These are phyloP conservation scores for Opisthograptis luteolata DNA, from an alignment of 2,888 invertebrate genomes.

Conservation along the genomic window DNA sequence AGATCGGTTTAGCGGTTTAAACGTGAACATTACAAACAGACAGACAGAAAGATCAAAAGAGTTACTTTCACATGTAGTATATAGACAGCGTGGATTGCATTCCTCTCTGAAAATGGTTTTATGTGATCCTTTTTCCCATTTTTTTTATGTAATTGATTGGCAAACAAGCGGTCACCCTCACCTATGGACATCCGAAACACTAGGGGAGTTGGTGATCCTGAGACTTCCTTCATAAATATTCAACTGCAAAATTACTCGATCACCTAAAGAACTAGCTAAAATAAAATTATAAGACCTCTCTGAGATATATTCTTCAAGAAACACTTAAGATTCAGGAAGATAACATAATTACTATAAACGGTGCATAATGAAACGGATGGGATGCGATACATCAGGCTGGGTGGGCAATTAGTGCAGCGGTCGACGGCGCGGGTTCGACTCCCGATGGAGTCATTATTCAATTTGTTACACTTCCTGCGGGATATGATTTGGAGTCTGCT, in stretches of 20 bases:
- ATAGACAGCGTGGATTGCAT: no score
- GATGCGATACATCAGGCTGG: slow-evolving; percentile 25
- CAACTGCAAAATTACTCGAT: not conserved
- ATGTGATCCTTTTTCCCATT: no score
- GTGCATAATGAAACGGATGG: slow-evolving; percentile 17
- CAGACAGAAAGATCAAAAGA: no score
- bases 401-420: slow-evolving; percentile 25
- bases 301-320: no score
- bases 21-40: no score
- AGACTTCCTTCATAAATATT: not conserved
- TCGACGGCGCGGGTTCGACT: slow-evolving; percentile 29
- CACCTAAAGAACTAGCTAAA: not conserved
- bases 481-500: not conserved
- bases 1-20: no score
- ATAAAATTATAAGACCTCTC: not conserved
- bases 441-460: slow-evolving; percentile 46
- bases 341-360: slow-evolving; percentile 13
- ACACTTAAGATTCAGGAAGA: slow-evolving; percentile 1
- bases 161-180: no score
- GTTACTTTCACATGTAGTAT: no score
- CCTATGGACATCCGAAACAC: no score
- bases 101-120: no score
- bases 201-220: no score
- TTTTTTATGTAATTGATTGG: no score
- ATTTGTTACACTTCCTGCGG: slow-evolving; percentile 39